Conservation (phyloP, 2,888 invertebrate genomes). For the Halocaridina rubra region DNA sequence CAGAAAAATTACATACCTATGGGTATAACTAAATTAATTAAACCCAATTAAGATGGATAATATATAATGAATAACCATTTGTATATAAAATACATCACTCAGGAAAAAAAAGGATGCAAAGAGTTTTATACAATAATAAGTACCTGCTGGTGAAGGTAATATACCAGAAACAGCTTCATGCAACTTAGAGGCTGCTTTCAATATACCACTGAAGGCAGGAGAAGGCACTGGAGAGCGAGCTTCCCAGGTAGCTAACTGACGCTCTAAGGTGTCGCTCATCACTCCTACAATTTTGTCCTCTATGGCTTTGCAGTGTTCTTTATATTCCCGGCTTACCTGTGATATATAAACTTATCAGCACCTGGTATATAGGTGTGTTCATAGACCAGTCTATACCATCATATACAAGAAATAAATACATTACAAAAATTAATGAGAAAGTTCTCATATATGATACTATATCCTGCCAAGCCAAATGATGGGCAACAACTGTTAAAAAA, state of each 20-base stretch:
- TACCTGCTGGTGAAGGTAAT: conserved; percentile 46
- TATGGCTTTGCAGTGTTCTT: conserved; percentile 59
- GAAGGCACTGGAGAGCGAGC: conserved; percentile 63
- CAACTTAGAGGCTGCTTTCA: conserved; percentile 59
- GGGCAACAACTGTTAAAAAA: too few relatives aligned
- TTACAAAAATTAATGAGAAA: background rate
- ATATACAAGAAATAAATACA: background rate
- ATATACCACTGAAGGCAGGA: conserved; percentile 50
- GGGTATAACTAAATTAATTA: too few relatives aligned
- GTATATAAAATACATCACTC: too few relatives aligned
- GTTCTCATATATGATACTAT: too few relatives aligned
- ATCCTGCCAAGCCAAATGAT: too few relatives aligned
- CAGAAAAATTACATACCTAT: too few relatives aligned
- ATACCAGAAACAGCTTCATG: conserved; percentile 61
- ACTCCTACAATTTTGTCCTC: conserved; percentile 61
- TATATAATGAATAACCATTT: too few relatives aligned
- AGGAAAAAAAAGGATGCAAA: too few relatives aligned
- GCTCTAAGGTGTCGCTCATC: conserved; percentile 58
- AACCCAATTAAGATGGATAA: too few relatives aligned
- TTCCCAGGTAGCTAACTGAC: conserved; percentile 58
- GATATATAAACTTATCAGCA: background rate
- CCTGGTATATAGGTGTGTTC: too few relatives aligned
- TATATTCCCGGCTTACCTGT: conserved; percentile 58
- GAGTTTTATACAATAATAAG: too few relatives aligned
- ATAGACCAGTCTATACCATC: too few relatives aligned